Conservation (phyloP, 2,888 invertebrate species). For the Sceliomorpha sp. region DNA sequence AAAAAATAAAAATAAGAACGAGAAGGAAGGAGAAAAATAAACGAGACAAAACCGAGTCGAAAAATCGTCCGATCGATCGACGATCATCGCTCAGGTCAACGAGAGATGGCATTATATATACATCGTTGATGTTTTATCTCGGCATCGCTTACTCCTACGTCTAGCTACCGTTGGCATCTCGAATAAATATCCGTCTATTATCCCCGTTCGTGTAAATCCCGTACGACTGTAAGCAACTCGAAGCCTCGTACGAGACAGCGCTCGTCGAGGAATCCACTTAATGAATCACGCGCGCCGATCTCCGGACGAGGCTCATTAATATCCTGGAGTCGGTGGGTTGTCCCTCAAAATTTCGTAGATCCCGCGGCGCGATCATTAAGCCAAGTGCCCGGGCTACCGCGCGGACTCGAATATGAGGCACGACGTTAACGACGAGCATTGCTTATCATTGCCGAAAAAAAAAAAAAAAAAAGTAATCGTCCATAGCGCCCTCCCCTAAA, state of each 20-base stretch:
- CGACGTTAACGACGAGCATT: conserved; percentile 12
- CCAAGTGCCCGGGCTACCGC: conserved; percentile 48
- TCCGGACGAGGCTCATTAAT: conserved; percentile 50
- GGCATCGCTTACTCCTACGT: conserved; percentile 2
- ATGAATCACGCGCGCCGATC: conserved; percentile 52
- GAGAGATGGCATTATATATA: background rate
- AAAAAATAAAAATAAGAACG: no score
- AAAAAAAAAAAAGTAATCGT: no score
- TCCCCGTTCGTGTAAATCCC: conserved; percentile 14
- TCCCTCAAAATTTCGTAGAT: conserved; percentile 53
- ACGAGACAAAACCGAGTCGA: no score
- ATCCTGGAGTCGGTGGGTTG: conserved; percentile 45
- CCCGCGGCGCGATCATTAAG: conserved; percentile 53
- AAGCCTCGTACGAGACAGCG: conserved; percentile 23
- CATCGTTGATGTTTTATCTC: conserved; percentile 1
- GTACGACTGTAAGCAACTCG: conserved; percentile 20
- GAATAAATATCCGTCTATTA: conserved; percentile 16
- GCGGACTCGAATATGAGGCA: conserved; percentile 39
- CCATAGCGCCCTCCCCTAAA: no score
- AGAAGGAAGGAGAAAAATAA: no score
- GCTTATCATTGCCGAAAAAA: no score
- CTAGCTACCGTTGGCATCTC: conserved; percentile 3
- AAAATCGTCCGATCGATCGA: no score
- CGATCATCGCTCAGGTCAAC: background rate
- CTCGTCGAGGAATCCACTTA: conserved; percentile 39